phyloP scores from a whole-genome alignment of 2,888 invertebrate genomes.

The Cyrtodaria siliqua region DNA sequence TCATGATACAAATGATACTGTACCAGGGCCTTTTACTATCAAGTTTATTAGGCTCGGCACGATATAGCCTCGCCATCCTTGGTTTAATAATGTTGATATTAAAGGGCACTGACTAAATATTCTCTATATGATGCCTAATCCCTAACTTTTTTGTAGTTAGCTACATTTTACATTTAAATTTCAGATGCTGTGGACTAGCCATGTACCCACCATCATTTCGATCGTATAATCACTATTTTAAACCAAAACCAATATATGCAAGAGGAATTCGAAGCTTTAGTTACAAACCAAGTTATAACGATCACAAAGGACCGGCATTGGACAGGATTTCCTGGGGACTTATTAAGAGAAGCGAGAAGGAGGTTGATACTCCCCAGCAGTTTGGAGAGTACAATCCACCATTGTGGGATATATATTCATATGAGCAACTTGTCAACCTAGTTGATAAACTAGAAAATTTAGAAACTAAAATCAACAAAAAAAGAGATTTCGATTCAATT shows the following conservation, averaged over 20 bases:
- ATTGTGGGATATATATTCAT: too few species aligned
- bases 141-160: too few species aligned
- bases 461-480: neutral
- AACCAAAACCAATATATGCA: neutral
- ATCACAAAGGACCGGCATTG: conserved; percentile 24
- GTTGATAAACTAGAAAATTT: neutral
- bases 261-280: neutral
- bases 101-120: too few species aligned
- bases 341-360: conserved; percentile 27
- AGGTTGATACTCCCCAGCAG: neutral
- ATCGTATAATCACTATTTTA: neutral
- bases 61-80: too few species aligned
- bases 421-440: neutral
- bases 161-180: too few species aligned
- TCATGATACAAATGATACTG: too few species aligned
- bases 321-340: conserved; percentile 46
- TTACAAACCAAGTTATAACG: conserved; percentile 1
- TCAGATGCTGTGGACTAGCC: conserved; percentile 20
- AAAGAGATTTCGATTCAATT: conserved; percentile 4
- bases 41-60: too few species aligned
- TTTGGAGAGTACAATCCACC: too few species aligned
- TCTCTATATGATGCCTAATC: too few species aligned
- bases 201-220: conserved; percentile 25
- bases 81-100: too few species aligned
- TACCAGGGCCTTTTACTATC: too few species aligned